Evolutionary conservation across 1,140 invertebrate genomes (phyloP), one percentile per base, ranked within the genome.

Genomic region (Aphidius gifuensis): DNA sequence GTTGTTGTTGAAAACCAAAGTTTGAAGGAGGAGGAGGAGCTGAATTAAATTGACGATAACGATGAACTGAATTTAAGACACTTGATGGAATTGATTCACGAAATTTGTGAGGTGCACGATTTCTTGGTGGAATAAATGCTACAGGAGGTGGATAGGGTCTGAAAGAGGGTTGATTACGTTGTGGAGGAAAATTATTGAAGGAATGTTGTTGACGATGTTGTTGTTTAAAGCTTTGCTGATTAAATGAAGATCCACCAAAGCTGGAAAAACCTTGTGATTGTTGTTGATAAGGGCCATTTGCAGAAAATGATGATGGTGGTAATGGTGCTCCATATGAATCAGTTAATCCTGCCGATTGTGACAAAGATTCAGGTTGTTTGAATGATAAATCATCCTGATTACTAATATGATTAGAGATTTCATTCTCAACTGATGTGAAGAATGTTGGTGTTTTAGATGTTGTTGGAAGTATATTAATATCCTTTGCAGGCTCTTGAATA

Each of bases 41-140:
- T 38, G 65, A 67, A 44, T 23, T 51, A 71, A 81, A 70, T 78
- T 84, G 74, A 32, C 78, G n/a, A 38, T 77, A 63, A 82, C 86
- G 60, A 87, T 87, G 72, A 5, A 79, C 51, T 54, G 68, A 70
- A 3, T 67, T 67, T 8, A 78, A 74, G 3, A 91, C 69, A 2
- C 87, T 88, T 53, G 79, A 77, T 5, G 90, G 89, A 3, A 91
- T 85, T 1, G 86, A 83, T 40, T 90, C 87, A 57, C 87, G 83
- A 70, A 90, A 90, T 68, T 87, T 84, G 6, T 69, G 81, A 65
- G 68, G 81, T 32, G 71, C 75, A 61, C 66, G 81, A 66, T 49
- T 80, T 74, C 70, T 79, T 68, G 66, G 82, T 58, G 69, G 82
- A 66, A 69, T 74, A 64, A 73, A 74, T 68, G 66, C 69, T 43